Percentiles rank a stretch among this genome's conserved stretches.
Evolutionary conservation across 2,113 vertebrate genomes (phyloP).

Genomic region (Perognathus longimembris): DNA sequence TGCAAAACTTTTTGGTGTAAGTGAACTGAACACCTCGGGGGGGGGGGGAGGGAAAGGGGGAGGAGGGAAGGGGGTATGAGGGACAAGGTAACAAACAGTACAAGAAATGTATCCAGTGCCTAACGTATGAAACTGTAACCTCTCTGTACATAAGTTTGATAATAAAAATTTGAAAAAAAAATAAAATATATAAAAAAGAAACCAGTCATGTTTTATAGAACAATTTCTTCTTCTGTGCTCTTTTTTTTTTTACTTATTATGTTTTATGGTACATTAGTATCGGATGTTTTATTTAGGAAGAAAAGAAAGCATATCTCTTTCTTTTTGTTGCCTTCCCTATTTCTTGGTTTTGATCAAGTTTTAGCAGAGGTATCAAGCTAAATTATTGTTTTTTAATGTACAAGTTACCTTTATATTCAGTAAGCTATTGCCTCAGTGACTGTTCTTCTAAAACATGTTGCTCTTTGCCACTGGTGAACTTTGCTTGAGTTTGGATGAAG

Average conservation of each 20-base stretch:
- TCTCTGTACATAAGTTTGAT: too few relatives aligned
- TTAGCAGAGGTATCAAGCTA: neutral
- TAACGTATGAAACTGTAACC: too few relatives aligned
- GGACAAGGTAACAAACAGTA: too few relatives aligned
- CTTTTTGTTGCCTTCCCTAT: neutral
- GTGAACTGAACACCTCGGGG: too few relatives aligned
- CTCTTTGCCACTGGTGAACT: constrained; percentile 28
- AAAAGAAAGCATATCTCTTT: neutral
- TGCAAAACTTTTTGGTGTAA: too few relatives aligned
- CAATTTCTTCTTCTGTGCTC: neutral
- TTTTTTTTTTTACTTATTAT: constrained; percentile 36
- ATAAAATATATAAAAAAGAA: too few relatives aligned
- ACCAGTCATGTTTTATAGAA: constrained; percentile 27
- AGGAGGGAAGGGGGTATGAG: too few relatives aligned
- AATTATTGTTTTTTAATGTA: neutral
- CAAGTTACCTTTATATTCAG: neutral
- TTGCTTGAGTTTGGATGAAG: constrained; percentile 27
- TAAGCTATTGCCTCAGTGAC: constrained; percentile 33
- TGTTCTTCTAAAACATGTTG: constrained; percentile 13
- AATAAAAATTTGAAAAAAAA: too few relatives aligned
- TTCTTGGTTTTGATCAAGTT: constrained; percentile 27
- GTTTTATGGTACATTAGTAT: constrained; percentile 38
- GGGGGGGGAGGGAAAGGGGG: too few relatives aligned
- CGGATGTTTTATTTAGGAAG: constrained; percentile 35
- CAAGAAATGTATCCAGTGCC: too few relatives aligned